These are phyloP conservation scores for Osmerus eperlanus DNA, from an alignment of 2,113 vertebrate species.

Conservation along the genomic window DNA sequence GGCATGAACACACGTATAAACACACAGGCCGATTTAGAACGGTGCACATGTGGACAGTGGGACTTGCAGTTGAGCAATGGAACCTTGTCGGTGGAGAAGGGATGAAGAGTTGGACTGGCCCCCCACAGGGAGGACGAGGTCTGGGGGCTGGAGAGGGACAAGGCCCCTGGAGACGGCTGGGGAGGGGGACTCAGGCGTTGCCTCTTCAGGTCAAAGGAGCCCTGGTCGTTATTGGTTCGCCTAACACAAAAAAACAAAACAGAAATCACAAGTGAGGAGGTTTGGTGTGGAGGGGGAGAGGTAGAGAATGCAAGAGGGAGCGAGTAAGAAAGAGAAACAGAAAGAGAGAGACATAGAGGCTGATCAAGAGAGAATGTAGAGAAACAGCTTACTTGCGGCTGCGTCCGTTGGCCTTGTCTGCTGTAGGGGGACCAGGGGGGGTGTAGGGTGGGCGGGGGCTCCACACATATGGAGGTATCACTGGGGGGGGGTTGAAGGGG, in stretches of 20 bases:
- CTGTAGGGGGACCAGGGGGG: conserved; percentile 9
- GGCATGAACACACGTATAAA: neutral
- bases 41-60: neutral
- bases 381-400: conserved; percentile 54
- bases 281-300: neutral
- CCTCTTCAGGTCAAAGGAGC: conserved; percentile 70
- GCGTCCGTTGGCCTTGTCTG: conserved; percentile 14
- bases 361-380: neutral
- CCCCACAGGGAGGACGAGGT: conserved; percentile 16
- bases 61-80: neutral
- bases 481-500: conserved; percentile 13
- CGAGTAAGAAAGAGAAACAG: neutral
- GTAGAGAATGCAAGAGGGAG: neutral
- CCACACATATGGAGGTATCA: conserved; percentile 56
- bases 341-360: conserved; percentile 13
- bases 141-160: conserved; percentile 28
- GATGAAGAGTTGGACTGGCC: conserved; percentile 45
- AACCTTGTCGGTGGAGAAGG: conserved; percentile 81
- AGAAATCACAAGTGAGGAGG: neutral
- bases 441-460: conserved; percentile 8
- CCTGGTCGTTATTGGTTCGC: conserved; percentile 72
- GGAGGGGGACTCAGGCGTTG: conserved; percentile 70
- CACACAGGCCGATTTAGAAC: neutral
- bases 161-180: conserved; percentile 28
- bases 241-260: conserved; percentile 58